Evolutionary conservation across 2,113 vertebrate species (phyloP).

Genomic region (Loxodonta africana): DNA sequence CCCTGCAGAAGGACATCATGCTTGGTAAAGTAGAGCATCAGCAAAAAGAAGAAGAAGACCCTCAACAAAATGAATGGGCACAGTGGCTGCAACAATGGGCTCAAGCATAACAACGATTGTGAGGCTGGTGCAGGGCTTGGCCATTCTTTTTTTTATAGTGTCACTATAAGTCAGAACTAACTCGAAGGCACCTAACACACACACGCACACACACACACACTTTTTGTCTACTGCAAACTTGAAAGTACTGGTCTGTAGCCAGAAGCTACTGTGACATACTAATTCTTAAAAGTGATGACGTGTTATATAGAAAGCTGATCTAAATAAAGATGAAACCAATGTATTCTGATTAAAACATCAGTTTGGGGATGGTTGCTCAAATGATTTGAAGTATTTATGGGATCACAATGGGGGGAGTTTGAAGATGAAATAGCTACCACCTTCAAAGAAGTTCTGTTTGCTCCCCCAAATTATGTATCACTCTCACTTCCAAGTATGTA

Average conservation of each 20-base stretch:
- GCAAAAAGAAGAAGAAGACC: too few species aligned
- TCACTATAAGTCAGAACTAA: too few species aligned
- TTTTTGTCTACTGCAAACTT: not conserved
- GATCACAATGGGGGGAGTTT: not conserved
- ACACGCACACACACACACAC: too few species aligned
- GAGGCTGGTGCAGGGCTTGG: too few species aligned
- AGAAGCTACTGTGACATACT: not conserved
- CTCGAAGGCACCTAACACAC: too few species aligned
- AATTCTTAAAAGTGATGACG: not conserved
- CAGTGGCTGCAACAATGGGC: too few species aligned
- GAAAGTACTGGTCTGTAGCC: not conserved
- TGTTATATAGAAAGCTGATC: not conserved
- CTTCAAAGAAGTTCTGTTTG: not conserved
- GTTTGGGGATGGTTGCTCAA: not conserved
- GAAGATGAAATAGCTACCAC: not conserved
- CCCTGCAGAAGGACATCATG: too few species aligned
- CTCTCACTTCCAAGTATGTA: not conserved
- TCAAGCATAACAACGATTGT: too few species aligned
- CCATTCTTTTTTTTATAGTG: too few species aligned
- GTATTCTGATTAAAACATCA: constrained; percentile 1
- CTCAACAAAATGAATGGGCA: too few species aligned
- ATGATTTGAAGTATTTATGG: not conserved
- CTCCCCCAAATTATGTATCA: not conserved
- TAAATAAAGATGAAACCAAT: not conserved
- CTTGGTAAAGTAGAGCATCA: too few species aligned